Conservation (phyloP, 2,797 vertebrate species). For the Syngnathus acus region DNA sequence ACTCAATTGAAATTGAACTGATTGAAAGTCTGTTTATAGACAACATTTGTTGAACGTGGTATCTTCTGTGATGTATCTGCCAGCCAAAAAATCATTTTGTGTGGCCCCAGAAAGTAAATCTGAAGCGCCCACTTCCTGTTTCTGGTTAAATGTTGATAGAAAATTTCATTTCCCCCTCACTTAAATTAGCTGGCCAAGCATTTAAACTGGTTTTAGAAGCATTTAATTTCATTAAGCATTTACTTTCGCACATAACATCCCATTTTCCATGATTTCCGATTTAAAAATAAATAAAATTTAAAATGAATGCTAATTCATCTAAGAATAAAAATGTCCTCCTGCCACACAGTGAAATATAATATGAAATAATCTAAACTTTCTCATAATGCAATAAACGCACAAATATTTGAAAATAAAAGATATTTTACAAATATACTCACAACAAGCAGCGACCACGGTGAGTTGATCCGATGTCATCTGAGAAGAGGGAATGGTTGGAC, state of each 20-base stretch:
- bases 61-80: neutral
- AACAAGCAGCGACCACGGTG: constrained; percentile 62
- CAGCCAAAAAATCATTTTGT: constrained; percentile 13
- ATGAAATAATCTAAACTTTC: neutral
- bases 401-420: neutral
- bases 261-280: neutral
- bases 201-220: neutral
- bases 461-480: constrained; percentile 62
- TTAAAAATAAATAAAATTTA: neutral
- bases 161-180: neutral
- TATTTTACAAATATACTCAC: constrained; percentile 54
- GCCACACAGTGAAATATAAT: constrained; percentile 1
- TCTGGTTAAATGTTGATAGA: neutral
- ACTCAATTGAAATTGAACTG: constrained; percentile 6
- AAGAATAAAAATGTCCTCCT: constrained; percentile 1
- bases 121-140: neutral
- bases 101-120: neutral
- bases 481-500: constrained; percentile 50
- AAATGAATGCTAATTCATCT: neutral
- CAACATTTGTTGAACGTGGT: neutral
- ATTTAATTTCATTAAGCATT: neutral
- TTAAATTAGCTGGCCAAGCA: neutral
- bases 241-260: neutral
- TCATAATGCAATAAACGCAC: constrained; percentile 10
- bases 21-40: constrained; percentile 7